Conservation (phyloP, 2,113 vertebrate genomes). For the Brachionichthys hirsutus region DNA sequence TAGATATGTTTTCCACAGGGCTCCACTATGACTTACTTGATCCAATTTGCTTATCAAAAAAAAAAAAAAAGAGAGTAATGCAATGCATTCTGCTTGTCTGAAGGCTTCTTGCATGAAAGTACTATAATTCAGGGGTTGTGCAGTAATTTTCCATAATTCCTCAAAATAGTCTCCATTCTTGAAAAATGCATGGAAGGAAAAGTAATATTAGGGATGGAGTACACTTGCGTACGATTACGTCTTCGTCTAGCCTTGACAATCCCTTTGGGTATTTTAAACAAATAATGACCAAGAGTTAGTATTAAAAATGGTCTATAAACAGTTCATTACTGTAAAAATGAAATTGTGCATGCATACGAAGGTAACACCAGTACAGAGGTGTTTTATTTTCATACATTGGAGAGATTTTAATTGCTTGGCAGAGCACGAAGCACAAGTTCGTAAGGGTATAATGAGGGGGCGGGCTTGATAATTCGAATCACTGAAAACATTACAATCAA, state of each 20-base stretch:
- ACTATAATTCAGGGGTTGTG: slow-evolving; percentile 5
- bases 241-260: too few species aligned
- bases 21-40: too few species aligned
- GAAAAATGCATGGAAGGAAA: slow-evolving; percentile 10
- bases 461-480: slow-evolving; percentile 36
- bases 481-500: slow-evolving; percentile 7
- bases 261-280: slow-evolving; percentile 30
- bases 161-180: slow-evolving; percentile 1
- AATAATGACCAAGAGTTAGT: too few species aligned
- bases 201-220: background rate
- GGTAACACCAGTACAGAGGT: background rate
- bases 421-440: background rate
- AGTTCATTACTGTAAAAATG: too few species aligned
- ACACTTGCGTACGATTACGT: background rate
- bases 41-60: too few species aligned
- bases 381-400: background rate
- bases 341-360: background rate
- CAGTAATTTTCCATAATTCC: slow-evolving; percentile 20
- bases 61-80: background rate
- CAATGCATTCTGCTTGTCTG: slow-evolving; percentile 8
- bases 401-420: too few species aligned
- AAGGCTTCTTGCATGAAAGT: slow-evolving; percentile 11
- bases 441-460: background rate
- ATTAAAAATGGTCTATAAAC: too few species aligned
- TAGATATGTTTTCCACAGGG: too few species aligned